phyloP scores from a whole-genome alignment of 1,140 invertebrate species.

The Bradynema listronoti region DNA sequence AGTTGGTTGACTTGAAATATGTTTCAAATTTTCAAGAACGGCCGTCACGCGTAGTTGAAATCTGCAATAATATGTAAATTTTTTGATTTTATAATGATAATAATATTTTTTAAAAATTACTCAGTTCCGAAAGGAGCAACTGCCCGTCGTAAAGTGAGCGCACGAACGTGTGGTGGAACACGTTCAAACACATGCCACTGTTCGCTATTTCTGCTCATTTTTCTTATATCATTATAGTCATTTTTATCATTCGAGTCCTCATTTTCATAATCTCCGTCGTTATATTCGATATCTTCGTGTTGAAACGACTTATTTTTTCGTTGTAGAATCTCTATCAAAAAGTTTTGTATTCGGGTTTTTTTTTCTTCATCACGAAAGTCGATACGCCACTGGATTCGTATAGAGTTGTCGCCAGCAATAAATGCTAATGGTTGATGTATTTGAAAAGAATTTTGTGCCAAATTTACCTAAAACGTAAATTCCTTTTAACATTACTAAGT shows the following conservation, averaged over 20 bases:
- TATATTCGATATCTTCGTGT: not conserved
- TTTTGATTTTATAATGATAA: not conserved
- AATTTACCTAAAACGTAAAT: too few relatives aligned
- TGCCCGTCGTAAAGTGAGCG: slow-evolving; percentile 11
- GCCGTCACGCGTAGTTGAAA: slow-evolving; percentile 23
- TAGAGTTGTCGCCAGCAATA: slow-evolving; percentile 10
- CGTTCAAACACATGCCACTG: slow-evolving; percentile 4
- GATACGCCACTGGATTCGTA: slow-evolving; percentile 11
- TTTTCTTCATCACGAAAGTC: slow-evolving; percentile 9
- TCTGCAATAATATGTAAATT: slow-evolving; percentile 2
- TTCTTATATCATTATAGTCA: too few relatives aligned
- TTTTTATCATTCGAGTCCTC: too few relatives aligned
- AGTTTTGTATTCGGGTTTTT: slow-evolving; percentile 3
- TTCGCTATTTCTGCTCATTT: too few relatives aligned
- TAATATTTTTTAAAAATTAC: not conserved
- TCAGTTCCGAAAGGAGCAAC: slow-evolving; percentile 13
- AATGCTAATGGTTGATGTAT: slow-evolving; percentile 14
- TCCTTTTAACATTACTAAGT: too few relatives aligned
- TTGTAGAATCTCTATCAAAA: slow-evolving; percentile 17
- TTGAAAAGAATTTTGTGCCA: not conserved
- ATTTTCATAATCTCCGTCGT: not conserved
- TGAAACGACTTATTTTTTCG: not conserved
- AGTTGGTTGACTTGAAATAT: slow-evolving; percentile 10
- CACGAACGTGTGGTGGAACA: slow-evolving; percentile 22
- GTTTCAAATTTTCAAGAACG: slow-evolving; percentile 14